Percentiles rank a stretch among this genome's conserved stretches.
phyloP scores from a whole-genome alignment of 2,113 vertebrate genomes.

The Coturnix japonica region DNA sequence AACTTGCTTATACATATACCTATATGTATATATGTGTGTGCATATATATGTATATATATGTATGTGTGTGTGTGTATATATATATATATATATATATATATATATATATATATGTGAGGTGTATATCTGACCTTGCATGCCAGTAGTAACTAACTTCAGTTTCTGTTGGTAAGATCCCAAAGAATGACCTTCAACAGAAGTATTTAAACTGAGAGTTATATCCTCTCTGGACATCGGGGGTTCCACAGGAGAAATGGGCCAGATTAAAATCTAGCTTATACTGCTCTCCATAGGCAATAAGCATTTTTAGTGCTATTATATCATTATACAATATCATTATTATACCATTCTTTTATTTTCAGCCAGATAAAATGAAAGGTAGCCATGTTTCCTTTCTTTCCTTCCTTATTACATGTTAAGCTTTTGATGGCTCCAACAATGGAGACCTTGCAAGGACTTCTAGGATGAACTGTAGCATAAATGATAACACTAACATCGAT shows the following conservation, averaged over 20 bases:
- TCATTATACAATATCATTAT: not conserved
- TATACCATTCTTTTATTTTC: not conserved
- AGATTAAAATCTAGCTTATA: not conserved
- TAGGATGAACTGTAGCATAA: not conserved
- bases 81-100: not conserved
- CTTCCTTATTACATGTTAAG: not conserved
- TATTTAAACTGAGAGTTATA: not conserved
- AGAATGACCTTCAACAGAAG: not conserved
- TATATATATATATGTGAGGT: not conserved
- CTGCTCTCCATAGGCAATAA: not conserved
- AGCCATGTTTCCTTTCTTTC: not conserved
- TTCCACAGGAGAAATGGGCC: not conserved
- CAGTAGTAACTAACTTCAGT: not conserved
- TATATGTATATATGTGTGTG: not conserved
- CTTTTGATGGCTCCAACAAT: not conserved
- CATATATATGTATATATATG: fast-evolving
- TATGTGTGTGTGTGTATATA: fast-evolving
- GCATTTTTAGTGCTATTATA: not conserved
- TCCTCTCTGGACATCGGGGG: not conserved
- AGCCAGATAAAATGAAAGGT: not conserved
- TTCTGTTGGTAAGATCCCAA: not conserved
- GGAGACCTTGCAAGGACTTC: not conserved
- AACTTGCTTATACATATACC: not conserved
- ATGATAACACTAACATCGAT: not conserved
- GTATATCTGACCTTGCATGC: not conserved